A percentile compares a stretch with the other conserved stretches of the same genome.
Evolutionary conservation across 2,797 vertebrate genomes (phyloP).

Genomic region (Mionectes olivaceus): DNA sequence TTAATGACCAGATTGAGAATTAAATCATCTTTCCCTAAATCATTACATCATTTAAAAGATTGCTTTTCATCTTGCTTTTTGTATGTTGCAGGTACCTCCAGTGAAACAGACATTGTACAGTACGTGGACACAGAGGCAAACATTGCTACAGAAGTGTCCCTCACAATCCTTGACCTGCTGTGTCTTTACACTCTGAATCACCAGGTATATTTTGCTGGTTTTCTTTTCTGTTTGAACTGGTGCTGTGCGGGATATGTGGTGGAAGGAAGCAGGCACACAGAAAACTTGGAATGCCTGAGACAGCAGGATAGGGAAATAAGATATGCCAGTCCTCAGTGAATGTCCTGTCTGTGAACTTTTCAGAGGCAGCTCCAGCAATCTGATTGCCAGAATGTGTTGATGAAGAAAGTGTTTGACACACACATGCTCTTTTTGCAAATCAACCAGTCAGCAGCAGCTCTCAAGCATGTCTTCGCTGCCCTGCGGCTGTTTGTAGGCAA

Average conservation of each 20-base stretch:
- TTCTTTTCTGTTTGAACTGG: not conserved
- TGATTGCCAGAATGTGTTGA: conserved; percentile 92
- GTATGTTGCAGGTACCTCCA: conserved; percentile 78
- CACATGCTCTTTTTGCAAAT: conserved; percentile 97
- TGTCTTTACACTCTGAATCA: conserved; percentile 92
- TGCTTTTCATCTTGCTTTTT: not conserved
- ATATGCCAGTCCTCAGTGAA: not conserved
- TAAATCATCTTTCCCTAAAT: not conserved
- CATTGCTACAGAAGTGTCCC: conserved; percentile 92
- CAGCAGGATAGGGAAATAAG: not conserved
- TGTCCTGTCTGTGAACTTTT: conserved; percentile 34
- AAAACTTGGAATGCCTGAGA: not conserved
- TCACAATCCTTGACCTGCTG: conserved; percentile 92
- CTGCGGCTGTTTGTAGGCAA: conserved; percentile 94
- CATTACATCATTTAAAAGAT: not conserved
- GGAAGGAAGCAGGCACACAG: not conserved
- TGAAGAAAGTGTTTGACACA: conserved; percentile 98
- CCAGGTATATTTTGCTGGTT: conserved; percentile 68
- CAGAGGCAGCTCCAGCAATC: conserved; percentile 93
- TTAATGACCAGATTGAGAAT: not conserved
- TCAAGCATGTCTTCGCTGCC: conserved; percentile 93
- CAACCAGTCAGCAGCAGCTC: conserved; percentile 92
- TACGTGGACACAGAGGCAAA: conserved; percentile 95
- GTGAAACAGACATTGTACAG: conserved; percentile 89
- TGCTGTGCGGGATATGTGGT: not conserved